Percentiles rank a stretch among this genome's conserved stretches.
phyloP scores from a whole-genome alignment of 2,113 vertebrate species.

The Rhagologus leucostigma region DNA sequence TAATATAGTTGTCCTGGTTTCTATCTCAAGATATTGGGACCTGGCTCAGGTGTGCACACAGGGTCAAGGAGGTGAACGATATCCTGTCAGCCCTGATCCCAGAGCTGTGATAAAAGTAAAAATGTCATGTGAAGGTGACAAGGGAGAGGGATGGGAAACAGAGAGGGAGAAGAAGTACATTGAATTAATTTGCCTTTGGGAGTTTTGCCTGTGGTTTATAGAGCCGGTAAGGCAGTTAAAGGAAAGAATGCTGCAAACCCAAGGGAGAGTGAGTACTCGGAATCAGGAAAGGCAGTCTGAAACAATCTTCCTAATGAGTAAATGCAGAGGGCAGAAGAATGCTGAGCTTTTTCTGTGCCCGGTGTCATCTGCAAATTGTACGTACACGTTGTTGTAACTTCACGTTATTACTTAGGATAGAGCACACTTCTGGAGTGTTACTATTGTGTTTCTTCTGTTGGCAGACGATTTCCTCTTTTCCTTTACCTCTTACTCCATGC shows the following conservation, averaged over 20 bases:
- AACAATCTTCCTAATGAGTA: conserved; percentile 34
- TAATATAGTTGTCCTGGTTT: not conserved
- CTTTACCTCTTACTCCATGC: not conserved
- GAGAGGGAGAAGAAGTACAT: not conserved
- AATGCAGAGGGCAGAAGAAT: conserved; percentile 18
- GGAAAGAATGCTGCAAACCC: not conserved
- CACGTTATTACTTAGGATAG: conserved; percentile 44
- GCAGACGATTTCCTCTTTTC: not conserved
- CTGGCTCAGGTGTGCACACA: accelerated
- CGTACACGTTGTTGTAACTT: conserved; percentile 53
- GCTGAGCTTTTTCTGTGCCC: conserved; percentile 38
- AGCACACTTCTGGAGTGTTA: not conserved
- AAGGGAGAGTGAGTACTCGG: not conserved
- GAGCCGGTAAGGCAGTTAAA: not conserved
- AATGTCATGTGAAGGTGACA: not conserved
- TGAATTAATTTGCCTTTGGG: not conserved
- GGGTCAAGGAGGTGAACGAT: not conserved
- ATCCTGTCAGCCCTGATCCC: not conserved
- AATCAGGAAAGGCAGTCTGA: not conserved
- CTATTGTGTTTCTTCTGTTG: conserved; percentile 19
- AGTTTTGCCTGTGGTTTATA: not conserved
- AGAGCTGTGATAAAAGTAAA: not conserved
- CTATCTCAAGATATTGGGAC: not conserved
- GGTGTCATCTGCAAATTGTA: conserved; percentile 49
- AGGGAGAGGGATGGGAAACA: not conserved